Conservation (phyloP, 1,140 invertebrate species). For the Armadillidium nasatum region DNA sequence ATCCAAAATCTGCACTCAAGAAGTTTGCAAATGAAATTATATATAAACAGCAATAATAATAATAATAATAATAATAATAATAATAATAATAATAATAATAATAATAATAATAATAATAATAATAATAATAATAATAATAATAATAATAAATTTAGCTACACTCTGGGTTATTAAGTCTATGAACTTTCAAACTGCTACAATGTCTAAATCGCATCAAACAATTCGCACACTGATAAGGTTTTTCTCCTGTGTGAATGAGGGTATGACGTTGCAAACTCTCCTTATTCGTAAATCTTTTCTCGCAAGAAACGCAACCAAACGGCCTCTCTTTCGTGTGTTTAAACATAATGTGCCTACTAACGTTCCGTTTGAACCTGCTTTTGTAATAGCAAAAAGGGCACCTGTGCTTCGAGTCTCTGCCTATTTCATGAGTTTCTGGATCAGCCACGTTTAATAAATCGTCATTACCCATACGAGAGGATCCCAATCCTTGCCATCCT, state of each 20-base stretch:
- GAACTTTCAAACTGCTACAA: not conserved
- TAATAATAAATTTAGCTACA: too few relatives aligned
- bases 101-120: too few relatives aligned
- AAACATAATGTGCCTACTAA: constrained; percentile 38
- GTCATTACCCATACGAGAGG: too few relatives aligned
- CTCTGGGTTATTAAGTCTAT: not conserved
- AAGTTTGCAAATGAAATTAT: too few relatives aligned
- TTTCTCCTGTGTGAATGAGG: constrained; percentile 61
- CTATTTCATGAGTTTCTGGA: too few relatives aligned
- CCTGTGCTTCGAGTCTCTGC: not conserved
- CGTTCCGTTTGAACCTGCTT: not conserved
- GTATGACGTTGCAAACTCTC: constrained; percentile 59
- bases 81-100: too few relatives aligned
- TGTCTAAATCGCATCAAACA: constrained; percentile 28
- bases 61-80: too few relatives aligned
- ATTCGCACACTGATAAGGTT: constrained; percentile 48
- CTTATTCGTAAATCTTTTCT: not conserved
- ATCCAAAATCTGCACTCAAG: too few relatives aligned
- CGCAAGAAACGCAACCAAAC: not conserved
- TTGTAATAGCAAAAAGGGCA: not conserved
- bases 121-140: too few relatives aligned
- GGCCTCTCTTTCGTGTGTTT: constrained; percentile 13
- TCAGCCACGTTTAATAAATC: too few relatives aligned
- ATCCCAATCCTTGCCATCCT: too few relatives aligned
- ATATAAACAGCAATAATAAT: too few relatives aligned